Evolutionary conservation across 2,113 vertebrate species (phyloP).

Genomic region (Paramormyrops kingsleyae): DNA sequence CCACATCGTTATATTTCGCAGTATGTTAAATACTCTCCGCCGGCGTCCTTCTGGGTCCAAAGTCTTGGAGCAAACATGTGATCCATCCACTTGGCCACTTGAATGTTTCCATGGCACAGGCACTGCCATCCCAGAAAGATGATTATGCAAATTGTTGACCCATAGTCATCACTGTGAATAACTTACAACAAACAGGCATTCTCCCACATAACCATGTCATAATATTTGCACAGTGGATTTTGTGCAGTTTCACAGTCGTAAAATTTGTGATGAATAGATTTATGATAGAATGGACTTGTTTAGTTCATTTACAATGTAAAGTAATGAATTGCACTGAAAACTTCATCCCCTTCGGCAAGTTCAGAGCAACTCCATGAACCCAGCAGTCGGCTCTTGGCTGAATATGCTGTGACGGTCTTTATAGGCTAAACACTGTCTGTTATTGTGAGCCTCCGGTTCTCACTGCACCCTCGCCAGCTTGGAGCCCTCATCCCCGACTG

Average conservation of each 20-base stretch:
- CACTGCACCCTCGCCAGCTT: slow-evolving; percentile 40
- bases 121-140: background rate
- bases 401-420: slow-evolving; percentile 12
- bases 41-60: background rate
- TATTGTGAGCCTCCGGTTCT: slow-evolving; percentile 38
- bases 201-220: slow-evolving; percentile 50
- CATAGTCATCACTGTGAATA: background rate
- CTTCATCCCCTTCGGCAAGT: background rate
- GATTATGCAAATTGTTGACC: background rate
- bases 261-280: slow-evolving; percentile 21
- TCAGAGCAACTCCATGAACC: slow-evolving; percentile 3
- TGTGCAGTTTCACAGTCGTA: slow-evolving; percentile 10
- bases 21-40: background rate
- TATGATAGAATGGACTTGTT: background rate
- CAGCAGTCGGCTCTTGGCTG: slow-evolving; percentile 12
- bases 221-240: slow-evolving; percentile 37
- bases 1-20: background rate
- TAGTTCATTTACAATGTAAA: background rate
- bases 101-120: background rate
- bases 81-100: background rate
- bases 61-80: background rate
- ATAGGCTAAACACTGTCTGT: slow-evolving; percentile 29
- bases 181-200: background rate
- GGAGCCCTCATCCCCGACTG: slow-evolving; percentile 31
- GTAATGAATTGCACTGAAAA: background rate